Evolutionary conservation across 2,113 vertebrate genomes (phyloP), one percentile per base, ranked within the genome.

Genomic region (Trematocara variabile): DNA sequence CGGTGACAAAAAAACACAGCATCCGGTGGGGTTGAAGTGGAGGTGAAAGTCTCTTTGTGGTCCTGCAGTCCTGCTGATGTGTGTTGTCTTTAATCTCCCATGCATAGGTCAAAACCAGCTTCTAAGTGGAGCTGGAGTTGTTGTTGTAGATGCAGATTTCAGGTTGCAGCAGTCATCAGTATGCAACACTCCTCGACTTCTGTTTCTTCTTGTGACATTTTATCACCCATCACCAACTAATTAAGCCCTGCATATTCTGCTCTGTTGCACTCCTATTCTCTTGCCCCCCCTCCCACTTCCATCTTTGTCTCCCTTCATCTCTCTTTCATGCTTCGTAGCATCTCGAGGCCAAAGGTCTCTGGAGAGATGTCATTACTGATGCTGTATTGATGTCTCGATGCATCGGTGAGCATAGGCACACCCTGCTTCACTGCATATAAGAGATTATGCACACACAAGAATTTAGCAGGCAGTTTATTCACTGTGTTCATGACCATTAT

Each of bases 281-380:
- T 85, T 52, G 60, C 53, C 79, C 30, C 77, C 86, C 60, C 77
- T 12, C 88, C 48, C 65, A 63, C 58, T 84, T 77, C 81, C 13
- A 41, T 70, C 86, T 91, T 93, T 86, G 81, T 86, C 82, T 91
- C 52, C 84, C 84, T 79, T 88, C 88, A 80, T 90, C 79, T 89
- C 86, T 85, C 84, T 86, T 84, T 90, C 88, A 84, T 20, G 91
- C 93, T 91, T 85, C 60, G 8, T 44, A 78, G 90, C 93, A 2
- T 87, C 92, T 83, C 16, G 79, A 91, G 92, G 86, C 91, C 81
- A 63, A 79, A 83, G 86, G 82, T 90, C 87, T 91, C 81, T 58
- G 92, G 90, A 85, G 89, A 84, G 91, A 91, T 92, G 92, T 88
- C 87, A 88, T 92, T 90, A 84, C 83, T 81, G 83, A 88, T 92